Evolutionary conservation across 1,140 invertebrate genomes (phyloP).

Genomic region (Papilio dardanus): DNA sequence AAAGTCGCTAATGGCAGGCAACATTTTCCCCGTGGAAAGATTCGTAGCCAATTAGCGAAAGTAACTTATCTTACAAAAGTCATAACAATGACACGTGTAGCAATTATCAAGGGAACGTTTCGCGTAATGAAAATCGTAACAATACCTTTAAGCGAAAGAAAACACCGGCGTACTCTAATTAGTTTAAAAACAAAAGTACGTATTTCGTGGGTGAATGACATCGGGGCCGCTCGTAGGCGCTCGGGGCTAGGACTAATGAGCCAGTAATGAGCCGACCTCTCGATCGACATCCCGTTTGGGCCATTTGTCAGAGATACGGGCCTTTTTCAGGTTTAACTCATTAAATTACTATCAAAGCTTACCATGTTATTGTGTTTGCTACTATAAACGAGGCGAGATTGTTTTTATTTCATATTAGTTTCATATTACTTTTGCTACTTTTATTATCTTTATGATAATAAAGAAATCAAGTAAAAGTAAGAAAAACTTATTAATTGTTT

Average conservation of each 20-base stretch:
- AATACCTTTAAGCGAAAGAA: constrained; percentile 52
- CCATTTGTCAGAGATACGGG: constrained; percentile 50
- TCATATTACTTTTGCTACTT: neutral
- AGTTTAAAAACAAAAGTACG: constrained; percentile 68
- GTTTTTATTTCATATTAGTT: constrained; percentile 20
- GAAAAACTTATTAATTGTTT: neutral
- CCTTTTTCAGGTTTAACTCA: constrained; percentile 47
- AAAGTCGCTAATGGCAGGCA: constrained; percentile 7
- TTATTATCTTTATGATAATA: neutral
- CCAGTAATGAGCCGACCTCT: constrained; percentile 57
- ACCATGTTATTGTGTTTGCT: constrained; percentile 46
- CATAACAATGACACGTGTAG: constrained; percentile 56
- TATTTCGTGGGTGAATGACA: constrained; percentile 59
- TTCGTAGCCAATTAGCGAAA: constrained; percentile 36
- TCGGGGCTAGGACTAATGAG: constrained; percentile 62
- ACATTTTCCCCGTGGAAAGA: constrained; percentile 26
- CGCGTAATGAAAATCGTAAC: constrained; percentile 52
- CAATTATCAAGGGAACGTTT: constrained; percentile 60
- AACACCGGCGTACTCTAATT: constrained; percentile 62
- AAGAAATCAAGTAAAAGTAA: neutral
- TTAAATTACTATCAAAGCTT: constrained; percentile 58
- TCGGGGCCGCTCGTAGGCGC: constrained; percentile 42
- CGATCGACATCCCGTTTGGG: constrained; percentile 57
- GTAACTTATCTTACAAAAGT: constrained; percentile 39
- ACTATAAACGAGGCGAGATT: constrained; percentile 21